Conservation (phyloP, 2,888 invertebrate species). For the Ormyrus pomaceus region DNA sequence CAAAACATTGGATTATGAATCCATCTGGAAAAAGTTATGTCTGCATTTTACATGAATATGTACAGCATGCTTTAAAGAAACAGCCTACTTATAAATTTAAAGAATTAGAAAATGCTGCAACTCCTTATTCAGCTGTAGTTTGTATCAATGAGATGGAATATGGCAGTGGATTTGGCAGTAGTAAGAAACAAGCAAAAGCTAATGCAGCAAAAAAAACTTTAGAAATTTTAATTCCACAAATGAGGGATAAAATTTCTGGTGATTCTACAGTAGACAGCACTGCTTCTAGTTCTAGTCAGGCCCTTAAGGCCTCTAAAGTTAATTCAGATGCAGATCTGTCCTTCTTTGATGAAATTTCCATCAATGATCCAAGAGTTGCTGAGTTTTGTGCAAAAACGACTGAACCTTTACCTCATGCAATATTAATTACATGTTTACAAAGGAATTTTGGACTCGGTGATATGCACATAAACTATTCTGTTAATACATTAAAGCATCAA, state of each 20-base stretch:
- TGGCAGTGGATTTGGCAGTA: slow-evolving; percentile 94
- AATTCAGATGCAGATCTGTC: slow-evolving; percentile 73
- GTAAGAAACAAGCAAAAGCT: slow-evolving; percentile 97
- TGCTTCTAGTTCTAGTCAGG: slow-evolving; percentile 72
- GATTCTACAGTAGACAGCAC: slow-evolving; percentile 77
- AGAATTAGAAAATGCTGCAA: slow-evolving; percentile 94
- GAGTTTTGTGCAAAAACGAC: slow-evolving; percentile 98
- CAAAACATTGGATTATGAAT: slow-evolving; percentile 97
- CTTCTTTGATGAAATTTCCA: slow-evolving; percentile 94
- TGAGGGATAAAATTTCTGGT: slow-evolving; percentile 88
- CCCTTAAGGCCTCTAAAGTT: slow-evolving; percentile 71
- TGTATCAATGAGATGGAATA: slow-evolving; percentile 94
- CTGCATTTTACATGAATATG: slow-evolving; percentile 98
- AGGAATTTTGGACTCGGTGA: slow-evolving; percentile 95
- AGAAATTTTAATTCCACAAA: slow-evolving; percentile 94
- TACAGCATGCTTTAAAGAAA: slow-evolving; percentile 94
- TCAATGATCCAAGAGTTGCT: slow-evolving; percentile 94
- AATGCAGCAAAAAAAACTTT: slow-evolving; percentile 94
- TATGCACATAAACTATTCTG: slow-evolving; percentile 90
- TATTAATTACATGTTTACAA: slow-evolving; percentile 93
- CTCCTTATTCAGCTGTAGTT: slow-evolving; percentile 96
- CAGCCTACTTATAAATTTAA: slow-evolving; percentile 95
- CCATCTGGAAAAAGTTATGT: slow-evolving; percentile 97
- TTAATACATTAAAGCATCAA: slow-evolving; percentile 91
- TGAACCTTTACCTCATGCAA: slow-evolving; percentile 96